These are phyloP conservation scores for Bombyx mori DNA, from an alignment of 1,140 invertebrate genomes.

Conservation along the genomic window ASM3026992v2 NC_085107.1:7183501-7184000, in stretches of 20 bases:
- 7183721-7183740: conserved; percentile 36
- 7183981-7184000: conserved; percentile 62
- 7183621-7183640: conserved; percentile 33
- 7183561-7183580: conserved; percentile 8
- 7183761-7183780: conserved; percentile 49
- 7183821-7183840: conserved; percentile 68
- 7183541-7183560: not conserved
- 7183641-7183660: conserved; percentile 29
- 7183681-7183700: conserved; percentile 29
- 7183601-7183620: conserved; percentile 38
- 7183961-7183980: conserved; percentile 28
- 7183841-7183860: conserved; percentile 61
- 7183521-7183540: not conserved
- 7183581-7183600: conserved; percentile 46
- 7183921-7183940: conserved; percentile 69
- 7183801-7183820: conserved; percentile 61
- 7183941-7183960: conserved; percentile 54
- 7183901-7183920: conserved; percentile 67
- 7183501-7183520: not conserved
- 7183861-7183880: conserved; percentile 67
- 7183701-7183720: conserved; percentile 31
- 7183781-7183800: conserved; percentile 60
- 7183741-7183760: conserved; percentile 48
- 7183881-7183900: conserved; percentile 65
- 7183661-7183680: conserved; percentile 31